Base-by-base conservation (phyloP, 2,797 vertebrate genomes). In the Danio choprae region DNA sequence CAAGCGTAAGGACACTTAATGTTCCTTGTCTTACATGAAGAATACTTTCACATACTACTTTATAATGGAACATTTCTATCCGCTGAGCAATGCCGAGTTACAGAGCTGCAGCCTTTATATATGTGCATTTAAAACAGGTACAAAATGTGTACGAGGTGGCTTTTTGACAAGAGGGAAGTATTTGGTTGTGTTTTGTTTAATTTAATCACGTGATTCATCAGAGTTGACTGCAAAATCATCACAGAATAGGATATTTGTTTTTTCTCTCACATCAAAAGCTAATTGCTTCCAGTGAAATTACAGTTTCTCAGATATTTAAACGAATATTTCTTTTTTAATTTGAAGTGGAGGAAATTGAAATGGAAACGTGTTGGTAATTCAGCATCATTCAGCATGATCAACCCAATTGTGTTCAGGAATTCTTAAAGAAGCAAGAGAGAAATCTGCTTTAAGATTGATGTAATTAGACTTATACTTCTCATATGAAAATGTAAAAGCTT, bases 31-130 rank as follows among this genome's bases (percentile, higher is more conserved):
- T 64, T 75, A 50, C 20, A 41, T 10, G 46, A 72, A 51, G 15
- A 63, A 75, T 63, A 20, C 8, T 18, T 67, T 18, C n/a, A n/a
- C 29, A 9, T 74, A 18, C 77, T 51, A 36, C 36, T 69, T 67
- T 11, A 43, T 71, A 56, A 76, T 70, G 44, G 1, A 67, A 53
- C 36, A 59, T 79, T 62, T 56, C 11, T 8, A 20, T 55, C 50
- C 2, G 3, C 43, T 36, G 12, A 48, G 20, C 15, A 20, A 20
- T 64, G 16, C 20, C 20, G 29, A 20, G 36, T 43, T 62, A 20
- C 60, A 29, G 29, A 1, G 16, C 13, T 13, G 15, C 0, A 0
- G 12, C 16, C 22, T 22, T 65, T 8, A 43, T 64, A 15, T 41
- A 55, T 58, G 29, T 41, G 36, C n/a, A 40, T 50, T 50, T 29